Evolutionary conservation across 2,113 vertebrate genomes (phyloP), one percentile per base, ranked within the genome.

Genomic region (Gobiocypris rarus): DNA sequence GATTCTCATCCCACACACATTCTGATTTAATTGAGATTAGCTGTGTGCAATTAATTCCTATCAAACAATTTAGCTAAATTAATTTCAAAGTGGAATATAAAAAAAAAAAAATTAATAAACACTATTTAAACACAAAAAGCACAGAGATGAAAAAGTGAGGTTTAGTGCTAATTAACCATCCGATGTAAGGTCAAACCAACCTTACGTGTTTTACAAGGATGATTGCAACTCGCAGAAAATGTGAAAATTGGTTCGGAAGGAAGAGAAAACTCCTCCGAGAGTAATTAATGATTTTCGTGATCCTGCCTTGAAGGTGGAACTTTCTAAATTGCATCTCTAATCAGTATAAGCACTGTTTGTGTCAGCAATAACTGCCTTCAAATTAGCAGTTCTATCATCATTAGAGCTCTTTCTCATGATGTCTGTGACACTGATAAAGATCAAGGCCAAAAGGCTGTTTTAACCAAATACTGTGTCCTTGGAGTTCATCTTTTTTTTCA

Each of bases 361-460:
- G 83, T 86, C 86, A 89, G 88, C 84, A 89, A 82, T 84, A 87
- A 89, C 84, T 54, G 78, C 81, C 85, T 86, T 78, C 86, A 80
- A 86, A 89, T 89, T 86, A 89, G 82, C 52, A 86, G 65, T 83
- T 82, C 82, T 67, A 70, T 85, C 81, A 81, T 83, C 71, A 89
- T 85, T 84, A 87, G 67, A 43, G 58, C 45, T 74, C 54, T 67
- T 83, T 78, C 28, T 41, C 75, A 74, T 48, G 50, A 83, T 73
- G 58, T 80, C 9, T 54, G 54, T 63, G 75, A 84, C 78, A 82
- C 50, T 45, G 76, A 82, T 69, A 75, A 59, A 63, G 59, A 82
- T 81, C 74, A 83, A 76, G 85, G 87, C 77, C 83, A 69, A 71
- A 81, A 84, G 86, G 86, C 82, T 81, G 65, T n/a, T 76, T 75